Conservation (phyloP, 2,888 invertebrate species). For the Caenorhabditis virilis region DNA sequence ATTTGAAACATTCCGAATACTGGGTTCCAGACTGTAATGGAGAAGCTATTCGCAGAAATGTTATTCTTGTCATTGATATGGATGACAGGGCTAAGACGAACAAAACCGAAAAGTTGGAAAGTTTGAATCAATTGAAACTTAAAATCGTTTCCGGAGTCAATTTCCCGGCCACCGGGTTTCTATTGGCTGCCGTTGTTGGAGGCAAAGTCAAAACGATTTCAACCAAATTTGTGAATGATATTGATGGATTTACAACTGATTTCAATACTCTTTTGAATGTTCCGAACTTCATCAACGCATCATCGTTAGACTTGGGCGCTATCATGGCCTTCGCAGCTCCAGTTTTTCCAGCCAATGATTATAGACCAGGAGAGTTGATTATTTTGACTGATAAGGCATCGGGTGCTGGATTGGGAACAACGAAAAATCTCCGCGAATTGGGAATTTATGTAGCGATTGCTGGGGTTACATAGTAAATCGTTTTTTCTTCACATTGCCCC, state of each 20-base stretch:
- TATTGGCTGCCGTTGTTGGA: slow-evolving; percentile 15
- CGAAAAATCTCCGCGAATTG: not conserved
- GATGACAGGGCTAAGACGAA: slow-evolving; percentile 18
- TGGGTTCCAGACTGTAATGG: slow-evolving; percentile 19
- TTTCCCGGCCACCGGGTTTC: slow-evolving; percentile 22
- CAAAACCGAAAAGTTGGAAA: slow-evolving; percentile 15
- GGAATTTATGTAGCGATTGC: slow-evolving; percentile 22
- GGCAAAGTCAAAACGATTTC: slow-evolving; percentile 11
- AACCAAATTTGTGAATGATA: not conserved
- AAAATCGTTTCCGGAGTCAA: slow-evolving; percentile 10
- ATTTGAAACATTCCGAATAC: not conserved
- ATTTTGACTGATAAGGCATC: slow-evolving; percentile 21
- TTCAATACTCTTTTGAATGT: slow-evolving; percentile 18
- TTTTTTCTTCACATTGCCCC: too few relatives aligned
- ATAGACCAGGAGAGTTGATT: slow-evolving; percentile 17
- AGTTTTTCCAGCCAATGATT: slow-evolving; percentile 7
- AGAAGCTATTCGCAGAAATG: slow-evolving; percentile 15
- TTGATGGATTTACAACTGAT: slow-evolving; percentile 11
- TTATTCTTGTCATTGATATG: slow-evolving; percentile 28
- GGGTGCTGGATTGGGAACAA: not conserved
- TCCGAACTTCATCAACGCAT: not conserved
- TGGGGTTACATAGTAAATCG: slow-evolving; percentile 17
- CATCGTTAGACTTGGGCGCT: not conserved
- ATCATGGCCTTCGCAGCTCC: not conserved
- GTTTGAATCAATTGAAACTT: slow-evolving; percentile 3